Base-by-base conservation (phyloP, 2,797 vertebrate species). In the Sandelia bainsii region DNA sequence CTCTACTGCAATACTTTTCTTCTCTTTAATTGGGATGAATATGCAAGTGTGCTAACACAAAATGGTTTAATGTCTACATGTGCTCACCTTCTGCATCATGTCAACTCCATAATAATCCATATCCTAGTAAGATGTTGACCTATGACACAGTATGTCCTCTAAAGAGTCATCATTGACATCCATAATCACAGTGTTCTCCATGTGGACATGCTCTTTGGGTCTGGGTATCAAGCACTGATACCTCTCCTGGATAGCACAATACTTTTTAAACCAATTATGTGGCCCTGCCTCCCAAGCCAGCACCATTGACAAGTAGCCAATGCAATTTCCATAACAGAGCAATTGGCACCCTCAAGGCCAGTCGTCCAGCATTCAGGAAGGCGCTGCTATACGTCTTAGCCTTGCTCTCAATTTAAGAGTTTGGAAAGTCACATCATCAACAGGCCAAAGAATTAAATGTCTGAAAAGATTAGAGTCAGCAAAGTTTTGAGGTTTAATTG, bases 201-300 rank as follows among this genome's bases (percentile, higher is more conserved):
- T 25, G 20, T 19, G 46, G 25, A 25, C 58, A 44, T 63, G 53
- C 44, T 82, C 37, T 80, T 72, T 58, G 52, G 37, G 42, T 71
- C 69, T 61, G 42, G 25, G 72, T 74, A 63, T 80, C 53, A 68
- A 40, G 67, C 72, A 84, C 57, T 72, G 60, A 84, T 84, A 71
- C 68, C 71, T 75, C 69, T 62, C 69, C 69, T 75, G 13, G 14
- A 76, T 82, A 75, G 80, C 81, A 66, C 81, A 70, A 87, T 86
- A 83, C 79, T 84, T 87, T 89, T 88, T 78, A 87, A 87, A 89
- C 83, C 87, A 92, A 89, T 92, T 89, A 89, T 79, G 69, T 83
- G 70, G 72, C 82, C 79, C 59, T 76, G 67, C 80, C 63, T 87
- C 84, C 69, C 58, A 68, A 75, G 77, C 81, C 82, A 79, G 83